Percentiles rank a stretch among this genome's conserved stretches.
Evolutionary conservation across 2,888 invertebrate species (phyloP).

Genomic region (Heliconius hortense): DNA sequence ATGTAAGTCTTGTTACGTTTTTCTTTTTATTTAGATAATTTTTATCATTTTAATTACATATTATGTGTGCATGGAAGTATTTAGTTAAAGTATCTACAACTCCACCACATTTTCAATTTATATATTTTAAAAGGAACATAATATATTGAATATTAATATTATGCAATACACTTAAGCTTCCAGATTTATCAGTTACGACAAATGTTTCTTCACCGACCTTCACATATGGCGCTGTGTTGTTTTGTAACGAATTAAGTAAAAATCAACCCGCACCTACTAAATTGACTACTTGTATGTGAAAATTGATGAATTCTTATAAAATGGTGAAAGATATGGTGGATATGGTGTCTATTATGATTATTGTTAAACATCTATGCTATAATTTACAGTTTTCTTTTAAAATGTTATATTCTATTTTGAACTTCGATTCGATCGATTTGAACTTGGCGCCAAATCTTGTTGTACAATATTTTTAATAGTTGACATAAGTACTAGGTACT

Average conservation of each 20-base stretch:
- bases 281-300: conserved; percentile 1
- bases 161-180: background rate
- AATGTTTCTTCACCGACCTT: conserved; percentile 25
- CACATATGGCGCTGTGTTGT: conserved; percentile 15
- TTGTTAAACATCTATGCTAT: background rate
- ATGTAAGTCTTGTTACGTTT: background rate
- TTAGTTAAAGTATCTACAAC: background rate
- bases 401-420: no score
- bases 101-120: background rate
- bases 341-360: background rate
- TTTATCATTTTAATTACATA: background rate
- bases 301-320: background rate
- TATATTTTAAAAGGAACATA: background rate
- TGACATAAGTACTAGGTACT: no score
- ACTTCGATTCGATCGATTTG: no score
- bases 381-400: no score
- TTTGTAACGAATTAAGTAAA: conserved; percentile 28
- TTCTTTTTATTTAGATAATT: background rate
- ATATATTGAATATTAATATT: background rate
- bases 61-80: background rate
- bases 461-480: no score
- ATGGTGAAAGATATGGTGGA: background rate
- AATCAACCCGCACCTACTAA: background rate
- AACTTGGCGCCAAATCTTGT: no score
- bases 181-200: conserved; percentile 26